Conservation (phyloP, 2,113 vertebrate species). For the Nesoenas mayeri region DNA sequence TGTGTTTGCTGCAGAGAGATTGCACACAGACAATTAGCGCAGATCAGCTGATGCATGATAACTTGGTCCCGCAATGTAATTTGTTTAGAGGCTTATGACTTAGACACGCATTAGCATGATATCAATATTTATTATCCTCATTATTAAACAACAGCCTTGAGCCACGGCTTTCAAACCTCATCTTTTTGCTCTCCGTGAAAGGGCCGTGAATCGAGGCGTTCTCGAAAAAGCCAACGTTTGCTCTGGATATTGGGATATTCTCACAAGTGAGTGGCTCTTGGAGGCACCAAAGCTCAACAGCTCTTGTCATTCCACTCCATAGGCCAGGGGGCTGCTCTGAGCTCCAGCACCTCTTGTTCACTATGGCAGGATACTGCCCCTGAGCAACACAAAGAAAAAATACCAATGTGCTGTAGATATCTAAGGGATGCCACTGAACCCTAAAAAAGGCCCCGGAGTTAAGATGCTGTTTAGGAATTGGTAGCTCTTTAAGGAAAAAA, state of each 20-base stretch:
- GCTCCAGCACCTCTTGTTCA: background rate
- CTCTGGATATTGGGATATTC: background rate
- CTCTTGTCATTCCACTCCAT: background rate
- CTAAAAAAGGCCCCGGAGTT: background rate
- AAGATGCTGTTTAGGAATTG: background rate
- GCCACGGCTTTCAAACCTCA: conserved; percentile 1
- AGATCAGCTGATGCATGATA: conserved; percentile 30
- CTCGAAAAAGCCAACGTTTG: background rate
- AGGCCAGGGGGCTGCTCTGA: background rate
- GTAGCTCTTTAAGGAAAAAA: background rate
- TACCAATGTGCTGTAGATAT: background rate
- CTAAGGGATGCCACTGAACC: fast-evolving
- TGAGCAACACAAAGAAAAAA: background rate
- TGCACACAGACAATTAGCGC: conserved; percentile 47
- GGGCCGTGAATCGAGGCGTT: background rate
- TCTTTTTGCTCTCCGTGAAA: background rate
- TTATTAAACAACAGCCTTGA: conserved; percentile 47
- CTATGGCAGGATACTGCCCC: background rate
- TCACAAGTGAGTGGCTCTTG: background rate
- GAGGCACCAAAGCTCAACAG: background rate
- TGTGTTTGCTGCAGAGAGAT: conserved; percentile 39
- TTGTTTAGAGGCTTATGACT: conserved; percentile 44
- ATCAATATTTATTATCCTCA: conserved; percentile 53
- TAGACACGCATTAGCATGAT: conserved; percentile 6
- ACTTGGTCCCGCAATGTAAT: conserved; percentile 20